Evolutionary conservation across 2,888 invertebrate species (phyloP), one percentile per base, ranked within the genome.

Genomic region (Hirudinaria manillensis): DNA sequence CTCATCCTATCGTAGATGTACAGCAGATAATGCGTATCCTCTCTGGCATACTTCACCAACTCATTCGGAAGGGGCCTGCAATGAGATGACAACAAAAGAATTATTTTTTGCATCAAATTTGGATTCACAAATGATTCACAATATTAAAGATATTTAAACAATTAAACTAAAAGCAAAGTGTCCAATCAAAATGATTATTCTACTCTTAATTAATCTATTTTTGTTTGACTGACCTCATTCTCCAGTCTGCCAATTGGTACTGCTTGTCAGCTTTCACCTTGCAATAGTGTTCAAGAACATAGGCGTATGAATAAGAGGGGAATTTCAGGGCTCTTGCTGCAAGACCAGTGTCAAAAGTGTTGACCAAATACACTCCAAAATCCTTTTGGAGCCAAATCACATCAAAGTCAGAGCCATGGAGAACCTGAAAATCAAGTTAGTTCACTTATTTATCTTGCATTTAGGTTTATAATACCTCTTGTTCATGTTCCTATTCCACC

Each of bases 331-430:
- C 87, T 79, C 90, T 89, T 0, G 93, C 91, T 0, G 96, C 97
- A 83, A 92, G 91, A 83, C 93, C 90, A 0, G 98, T 99, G 85
- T 99, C 99, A 84, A 99, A 97, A 90, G 99, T 89, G 80, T 97
- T 96, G 0, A 99, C 96, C 2, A 99, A 86, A 83, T 99, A 99
- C 1, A 99, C 84, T 0, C 94, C 92, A 75, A 98, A 90, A 88
- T 99, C 99, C 24, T 94, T 88, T 85, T 99, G 99, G 45, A 99
- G 86, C 98, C 99, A 99, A 51, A 90, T 87, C 27, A 99, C 88
- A 83, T 99, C 98, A 77, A 84, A 87, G 76, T 92, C 91, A 0
- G 94, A 92, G 16, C 98, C 98, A 83, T 99, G 99, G 80, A 99
- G 91, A 6, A 95, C 89, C 92, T 91, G 82, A 6, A 81, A 79